Evolutionary conservation across 2,113 vertebrate genomes (phyloP).

Genomic region (Galeopterus variegatus): DNA sequence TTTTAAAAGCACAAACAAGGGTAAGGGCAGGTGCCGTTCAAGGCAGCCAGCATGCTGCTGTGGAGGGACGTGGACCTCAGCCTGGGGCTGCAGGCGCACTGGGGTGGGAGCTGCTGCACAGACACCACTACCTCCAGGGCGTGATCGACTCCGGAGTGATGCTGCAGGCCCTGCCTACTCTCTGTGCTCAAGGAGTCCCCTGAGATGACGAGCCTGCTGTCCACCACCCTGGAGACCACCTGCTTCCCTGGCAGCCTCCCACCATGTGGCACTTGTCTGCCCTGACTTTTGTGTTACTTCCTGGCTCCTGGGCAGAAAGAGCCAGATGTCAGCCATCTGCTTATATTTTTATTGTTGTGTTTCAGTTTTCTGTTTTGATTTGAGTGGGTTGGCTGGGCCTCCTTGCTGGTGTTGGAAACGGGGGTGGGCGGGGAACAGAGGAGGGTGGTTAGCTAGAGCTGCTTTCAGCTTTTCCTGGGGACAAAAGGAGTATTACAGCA

Average conservation of each 20-base stretch:
- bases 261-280: constrained; percentile 99
- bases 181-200: constrained; percentile 96
- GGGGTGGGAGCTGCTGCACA: constrained; percentile 97
- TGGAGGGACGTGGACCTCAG: constrained; percentile 93
- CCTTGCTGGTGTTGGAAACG: not conserved
- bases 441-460: not conserved
- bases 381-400: not conserved
- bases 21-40: constrained; percentile 96
- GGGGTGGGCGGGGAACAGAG: not conserved
- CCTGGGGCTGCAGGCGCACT: constrained; percentile 95
- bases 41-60: constrained; percentile 94
- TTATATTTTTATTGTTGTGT: constrained; percentile 33
- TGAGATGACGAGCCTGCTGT: constrained; percentile 94
- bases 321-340: not conserved
- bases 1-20: constrained; percentile 77
- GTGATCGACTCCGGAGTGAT: constrained; percentile 99
- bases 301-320: not conserved
- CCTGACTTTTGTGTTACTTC: constrained; percentile 87
- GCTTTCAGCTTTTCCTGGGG: constrained; percentile 13
- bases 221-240: constrained; percentile 94
- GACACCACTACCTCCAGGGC: constrained; percentile 95
- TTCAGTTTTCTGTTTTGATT: constrained; percentile 70
- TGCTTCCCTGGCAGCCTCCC: constrained; percentile 96
- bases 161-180: constrained; percentile 97
- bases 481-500: not conserved